Evolutionary conservation across 2,888 invertebrate species (phyloP), one percentile per base, ranked within the genome.

Genomic region (Coelinius sp.): DNA sequence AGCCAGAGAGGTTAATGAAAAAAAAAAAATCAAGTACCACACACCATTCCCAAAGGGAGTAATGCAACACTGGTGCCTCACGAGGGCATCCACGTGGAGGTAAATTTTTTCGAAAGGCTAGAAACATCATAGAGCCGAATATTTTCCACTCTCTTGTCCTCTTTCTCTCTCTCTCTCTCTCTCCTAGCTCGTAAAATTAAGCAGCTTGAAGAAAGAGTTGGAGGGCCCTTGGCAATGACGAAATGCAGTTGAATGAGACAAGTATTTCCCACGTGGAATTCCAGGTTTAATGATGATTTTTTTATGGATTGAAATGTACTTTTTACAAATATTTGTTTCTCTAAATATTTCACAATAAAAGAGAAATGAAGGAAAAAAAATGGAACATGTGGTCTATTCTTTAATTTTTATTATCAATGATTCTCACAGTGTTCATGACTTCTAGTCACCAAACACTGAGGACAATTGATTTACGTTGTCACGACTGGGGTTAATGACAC

Each of bases 401-500:
- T 24, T 41, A 2, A n/a, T 52, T 20, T n/a, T 27, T 14, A 68
- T 35, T 31, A 14, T 35, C 20, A n/a, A n/a, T 53, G 10, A 24
- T 53, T 14, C 27, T 25, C 59, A 35, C 17, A 14, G 17, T 17
- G 31, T 59, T 53, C 53, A 35, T 27, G 64, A 56, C 35, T 27
- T 27, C 78, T 80, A 81, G 76, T 76, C 80, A 81, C 79, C 78
- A 59, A 59, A 67, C 38, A 24, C 41, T 77, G 65, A 75, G 82
- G 81, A 82, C 84, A 83, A 85, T 83, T 82, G 81, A 79, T 84
- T 83, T 75, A 25, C 78, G 56, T 73, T 68, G 75, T 56, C 77
- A 78, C 75, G 72, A 77, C 81, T 73, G 80, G 83, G 85, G 85
- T 86, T 84, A 85, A 86, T 80, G 85, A 86, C 85, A 63, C 72